Base-by-base conservation (phyloP, 2,888 invertebrate species). In the Dynastes maya region DNA sequence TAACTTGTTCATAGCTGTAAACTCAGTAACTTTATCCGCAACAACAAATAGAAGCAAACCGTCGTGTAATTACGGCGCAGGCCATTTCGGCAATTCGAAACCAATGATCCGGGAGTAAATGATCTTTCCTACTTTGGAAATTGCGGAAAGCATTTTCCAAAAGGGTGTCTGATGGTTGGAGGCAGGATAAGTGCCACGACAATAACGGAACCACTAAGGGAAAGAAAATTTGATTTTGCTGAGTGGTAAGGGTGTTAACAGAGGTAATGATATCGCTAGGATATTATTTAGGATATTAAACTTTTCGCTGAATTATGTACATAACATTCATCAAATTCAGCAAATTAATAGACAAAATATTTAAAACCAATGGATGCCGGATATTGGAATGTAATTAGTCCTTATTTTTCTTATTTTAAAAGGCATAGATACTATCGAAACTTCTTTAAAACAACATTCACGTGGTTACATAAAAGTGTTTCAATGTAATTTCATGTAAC, bases 81-180 rank as follows among this genome's bases (percentile, higher is more conserved):
- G 29, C 68, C 68, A 29, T 68, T 68, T 68, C 51, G 51, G 16
- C 68, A 68, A 68, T 68, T 68, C 51, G 68, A 51, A 68, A 27
- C 51, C 68, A 68, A 68, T 68, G 68, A 68, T 68, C 68, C 68
- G 68, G 68, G 49, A 68, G 51, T 68, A 51, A 68, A 68, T 40
- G 68, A 51, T 29, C 68, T 68, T 68, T 68, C 51, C 51, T 68
- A 51, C 68, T 68, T 45, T 68, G 51, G 29, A 68, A 51, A 68
- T 51, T 68, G 68, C 51, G 68, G 68, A 68, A 68, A 22, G 49
- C 29, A 29, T 27, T 68, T 51, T 68, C 51, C 51, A 22, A 49
- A 51, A 27, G 27, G 67, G 49, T 49, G 49, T 45, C 27, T 22
- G 29, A n/a, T 22, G 27, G 61, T 27, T 22, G 1, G 63, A 32